Evolutionary conservation across 2,888 invertebrate species (phyloP).

Genomic region (Nymphalis c-album): DNA sequence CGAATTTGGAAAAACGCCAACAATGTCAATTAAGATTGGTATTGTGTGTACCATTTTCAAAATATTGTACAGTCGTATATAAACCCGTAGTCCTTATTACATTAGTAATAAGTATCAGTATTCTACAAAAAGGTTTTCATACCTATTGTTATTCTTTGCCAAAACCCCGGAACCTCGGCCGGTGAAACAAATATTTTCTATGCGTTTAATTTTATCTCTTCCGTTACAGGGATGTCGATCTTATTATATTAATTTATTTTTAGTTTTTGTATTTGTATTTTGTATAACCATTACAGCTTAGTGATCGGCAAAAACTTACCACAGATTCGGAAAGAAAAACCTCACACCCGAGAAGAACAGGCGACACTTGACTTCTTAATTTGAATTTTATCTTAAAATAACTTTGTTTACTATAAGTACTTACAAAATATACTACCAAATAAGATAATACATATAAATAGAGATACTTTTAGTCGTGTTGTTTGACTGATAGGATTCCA

Average conservation of each 20-base stretch:
- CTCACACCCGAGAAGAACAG: too few relatives aligned
- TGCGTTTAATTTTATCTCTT: slow-evolving; percentile 28
- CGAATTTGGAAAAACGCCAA: slow-evolving; percentile 31
- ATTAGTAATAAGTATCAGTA: slow-evolving; percentile 13
- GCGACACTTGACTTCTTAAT: too few relatives aligned
- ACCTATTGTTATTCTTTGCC: slow-evolving; percentile 17
- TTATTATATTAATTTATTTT: neutral
- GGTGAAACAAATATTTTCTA: slow-evolving; percentile 32
- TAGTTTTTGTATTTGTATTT: too few relatives aligned
- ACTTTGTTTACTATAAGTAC: too few relatives aligned
- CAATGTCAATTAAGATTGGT: slow-evolving; percentile 33
- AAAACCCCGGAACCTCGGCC: slow-evolving; percentile 26
- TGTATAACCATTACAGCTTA: too few relatives aligned
- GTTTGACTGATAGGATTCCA: too few relatives aligned
- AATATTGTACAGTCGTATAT: neutral
- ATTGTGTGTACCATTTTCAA: slow-evolving; percentile 16
- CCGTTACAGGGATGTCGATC: slow-evolving; percentile 9
- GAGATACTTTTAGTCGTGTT: too few relatives aligned
- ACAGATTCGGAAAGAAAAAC: too few relatives aligned
- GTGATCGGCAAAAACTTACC: too few relatives aligned
- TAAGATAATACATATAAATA: too few relatives aligned
- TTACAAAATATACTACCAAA: too few relatives aligned
- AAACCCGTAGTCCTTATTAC: slow-evolving; percentile 11
- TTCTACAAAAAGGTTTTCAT: slow-evolving; percentile 3
- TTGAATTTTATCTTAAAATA: too few relatives aligned